Conservation (phyloP, 2,113 vertebrate genomes). For the Tachuris rubrigastra region DNA sequence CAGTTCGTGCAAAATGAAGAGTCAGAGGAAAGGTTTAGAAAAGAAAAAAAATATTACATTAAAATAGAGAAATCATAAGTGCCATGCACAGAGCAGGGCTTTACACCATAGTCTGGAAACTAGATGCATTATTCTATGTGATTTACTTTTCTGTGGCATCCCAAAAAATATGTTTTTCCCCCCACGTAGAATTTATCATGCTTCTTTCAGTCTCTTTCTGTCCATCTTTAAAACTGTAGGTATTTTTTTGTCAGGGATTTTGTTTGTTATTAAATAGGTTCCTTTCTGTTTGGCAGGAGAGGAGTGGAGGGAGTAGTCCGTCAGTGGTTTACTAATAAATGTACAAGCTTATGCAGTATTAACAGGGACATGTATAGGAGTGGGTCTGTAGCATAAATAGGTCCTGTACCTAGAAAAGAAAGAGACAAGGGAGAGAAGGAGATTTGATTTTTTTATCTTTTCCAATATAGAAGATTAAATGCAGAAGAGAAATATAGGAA, state of each 20-base stretch:
- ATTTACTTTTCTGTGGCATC: slow-evolving; percentile 72
- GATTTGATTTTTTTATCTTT: slow-evolving; percentile 40
- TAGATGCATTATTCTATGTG: slow-evolving; percentile 76
- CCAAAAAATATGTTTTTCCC: slow-evolving; percentile 72
- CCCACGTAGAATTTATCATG: slow-evolving; percentile 76
- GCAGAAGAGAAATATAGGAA: slow-evolving; percentile 26
- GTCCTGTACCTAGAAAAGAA: slow-evolving; percentile 77
- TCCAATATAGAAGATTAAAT: slow-evolving; percentile 41
- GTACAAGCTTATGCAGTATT: slow-evolving; percentile 84
- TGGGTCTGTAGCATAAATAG: slow-evolving; percentile 77
- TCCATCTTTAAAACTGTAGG: slow-evolving; percentile 53
- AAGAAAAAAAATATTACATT: slow-evolving; percentile 67
- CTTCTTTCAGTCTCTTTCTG: slow-evolving; percentile 76
- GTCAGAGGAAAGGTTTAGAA: slow-evolving; percentile 62
- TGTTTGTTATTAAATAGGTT: slow-evolving; percentile 31
- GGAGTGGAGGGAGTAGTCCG: slow-evolving; percentile 30
- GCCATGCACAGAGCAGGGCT: slow-evolving; percentile 78
- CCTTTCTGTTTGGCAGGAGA: slow-evolving; percentile 51
- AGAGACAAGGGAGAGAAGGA: slow-evolving; percentile 18
- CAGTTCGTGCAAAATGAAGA: slow-evolving; percentile 82
- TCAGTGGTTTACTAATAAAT: slow-evolving; percentile 84
- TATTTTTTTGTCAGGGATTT: slow-evolving; percentile 21
- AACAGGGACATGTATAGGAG: slow-evolving; percentile 81
- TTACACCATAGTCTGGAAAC: slow-evolving; percentile 75
- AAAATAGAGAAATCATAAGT: slow-evolving; percentile 69